A percentile compares a stretch with the other conserved stretches of the same genome.
These are phyloP conservation scores for Hiodon alosoides DNA, from an alignment of 2,113 vertebrate genomes.

Conservation along the genomic window DNA sequence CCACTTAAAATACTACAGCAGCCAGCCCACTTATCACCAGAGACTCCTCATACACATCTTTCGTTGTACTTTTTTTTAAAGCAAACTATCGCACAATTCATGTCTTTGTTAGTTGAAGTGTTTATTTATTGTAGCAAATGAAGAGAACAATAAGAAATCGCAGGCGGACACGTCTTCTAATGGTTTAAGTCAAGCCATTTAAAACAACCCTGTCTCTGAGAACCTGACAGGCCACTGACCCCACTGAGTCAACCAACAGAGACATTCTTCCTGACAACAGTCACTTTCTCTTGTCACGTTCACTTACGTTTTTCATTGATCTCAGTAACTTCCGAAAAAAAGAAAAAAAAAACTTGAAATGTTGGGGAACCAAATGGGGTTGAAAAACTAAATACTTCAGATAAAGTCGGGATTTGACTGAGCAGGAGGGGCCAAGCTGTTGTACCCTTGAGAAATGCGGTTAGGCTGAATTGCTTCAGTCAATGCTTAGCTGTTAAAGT, in stretches of 20 bases:
- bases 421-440: too few relatives aligned
- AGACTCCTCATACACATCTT: slow-evolving; percentile 20
- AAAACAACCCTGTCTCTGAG: not conserved
- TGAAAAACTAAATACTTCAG: not conserved
- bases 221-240: not conserved
- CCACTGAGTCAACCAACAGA: not conserved
- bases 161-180: slow-evolving; percentile 26
- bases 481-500: too few relatives aligned
- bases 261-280: not conserved
- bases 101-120: slow-evolving; percentile 9
- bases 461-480: too few relatives aligned
- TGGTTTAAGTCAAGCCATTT: slow-evolving; percentile 17
- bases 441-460: too few relatives aligned
- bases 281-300: too few relatives aligned
- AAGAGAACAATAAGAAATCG: slow-evolving; percentile 27
- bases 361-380: not conserved
- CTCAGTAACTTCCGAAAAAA: not conserved
- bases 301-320: not conserved
- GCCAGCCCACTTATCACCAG: slow-evolving; percentile 34
- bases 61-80: slow-evolving; percentile 30
- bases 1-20: slow-evolving; percentile 48
- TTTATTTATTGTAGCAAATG: slow-evolving; percentile 24
- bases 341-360: not conserved
- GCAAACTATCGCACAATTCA: slow-evolving; percentile 10
- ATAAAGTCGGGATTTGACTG: too few relatives aligned